phyloP scores from a whole-genome alignment of 92 coral and sea anemone species.

The Chrysogorgia sp. region DNA sequence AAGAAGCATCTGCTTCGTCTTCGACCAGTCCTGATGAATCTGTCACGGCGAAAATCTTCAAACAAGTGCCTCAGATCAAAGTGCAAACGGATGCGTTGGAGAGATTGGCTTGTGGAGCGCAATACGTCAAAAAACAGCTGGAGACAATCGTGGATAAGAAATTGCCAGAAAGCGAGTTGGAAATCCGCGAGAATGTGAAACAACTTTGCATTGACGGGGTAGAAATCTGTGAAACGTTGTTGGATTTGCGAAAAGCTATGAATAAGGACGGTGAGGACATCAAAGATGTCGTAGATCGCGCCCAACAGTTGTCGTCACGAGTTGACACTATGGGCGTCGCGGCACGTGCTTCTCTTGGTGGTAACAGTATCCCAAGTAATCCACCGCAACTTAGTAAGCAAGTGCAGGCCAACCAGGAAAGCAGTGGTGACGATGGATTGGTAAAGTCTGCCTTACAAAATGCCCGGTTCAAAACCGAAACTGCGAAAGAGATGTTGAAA shows the following conservation, averaged over 20 bases:
- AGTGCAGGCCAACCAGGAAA: slow-evolving; percentile 9
- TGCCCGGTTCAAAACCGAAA: slow-evolving; percentile 49
- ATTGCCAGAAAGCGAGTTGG: not conserved
- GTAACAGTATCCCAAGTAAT: slow-evolving; percentile 14
- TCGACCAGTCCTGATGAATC: not conserved
- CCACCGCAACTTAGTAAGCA: slow-evolving; percentile 14
- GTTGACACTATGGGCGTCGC: not conserved
- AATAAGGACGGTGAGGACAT: not conserved
- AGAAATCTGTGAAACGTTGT: slow-evolving; percentile 14
- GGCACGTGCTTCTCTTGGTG: not conserved
- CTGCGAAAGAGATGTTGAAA: slow-evolving; percentile 36
- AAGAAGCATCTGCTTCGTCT: not conserved
- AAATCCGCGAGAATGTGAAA: not conserved
- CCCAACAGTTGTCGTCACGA: not conserved
- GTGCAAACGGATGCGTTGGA: not conserved
- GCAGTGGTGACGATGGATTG: not conserved
- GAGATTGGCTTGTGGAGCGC: not conserved
- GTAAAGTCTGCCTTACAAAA: slow-evolving; percentile 34
- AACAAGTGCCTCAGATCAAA: not conserved
- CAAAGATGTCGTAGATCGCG: not conserved
- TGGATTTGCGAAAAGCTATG: not conserved
- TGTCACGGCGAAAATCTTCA: not conserved
- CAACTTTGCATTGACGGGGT: slow-evolving; percentile 24
- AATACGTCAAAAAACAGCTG: not conserved
- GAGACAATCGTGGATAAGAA: not conserved